Conservation (phyloP, 2,113 vertebrate species). For the Calyptommatus sinebrachiatus region DNA sequence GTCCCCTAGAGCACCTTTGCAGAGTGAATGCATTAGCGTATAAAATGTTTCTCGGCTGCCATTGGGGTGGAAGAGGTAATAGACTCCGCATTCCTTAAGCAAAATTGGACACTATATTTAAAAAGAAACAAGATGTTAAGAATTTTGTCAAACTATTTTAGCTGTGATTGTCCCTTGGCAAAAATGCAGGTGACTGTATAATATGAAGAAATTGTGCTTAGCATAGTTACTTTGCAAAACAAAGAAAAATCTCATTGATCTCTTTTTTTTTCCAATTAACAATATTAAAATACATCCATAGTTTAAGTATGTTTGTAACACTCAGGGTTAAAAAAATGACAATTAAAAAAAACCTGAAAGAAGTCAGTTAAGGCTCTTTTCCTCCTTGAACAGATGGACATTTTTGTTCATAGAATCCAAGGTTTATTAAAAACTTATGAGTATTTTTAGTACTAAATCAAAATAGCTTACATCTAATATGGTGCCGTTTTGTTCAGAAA, state of each 20-base stretch:
- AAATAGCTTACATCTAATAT: conserved; percentile 40
- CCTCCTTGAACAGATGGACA: not conserved
- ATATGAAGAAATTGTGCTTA: conserved; percentile 39
- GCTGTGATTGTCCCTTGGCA: conserved; percentile 52
- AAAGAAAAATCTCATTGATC: not conserved
- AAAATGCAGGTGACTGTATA: conserved; percentile 33
- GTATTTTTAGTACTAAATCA: conserved; percentile 18
- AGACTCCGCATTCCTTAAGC: conserved; percentile 58
- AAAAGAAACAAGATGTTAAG: conserved; percentile 59
- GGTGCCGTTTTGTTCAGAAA: conserved; percentile 32
- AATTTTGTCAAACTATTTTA: conserved; percentile 55
- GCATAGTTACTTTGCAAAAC: conserved; percentile 34
- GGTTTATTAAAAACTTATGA: not conserved
- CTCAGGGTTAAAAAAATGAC: conserved; percentile 13
- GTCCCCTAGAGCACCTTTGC: conserved; percentile 57
- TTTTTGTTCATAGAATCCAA: not conserved
- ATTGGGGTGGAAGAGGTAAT: conserved; percentile 46
- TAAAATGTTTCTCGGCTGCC: conserved; percentile 56
- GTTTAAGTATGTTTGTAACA: conserved; percentile 31
- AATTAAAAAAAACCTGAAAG: conserved; percentile 36
- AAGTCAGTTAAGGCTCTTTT: conserved; percentile 1
- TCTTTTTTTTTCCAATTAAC: not conserved
- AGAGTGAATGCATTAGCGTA: conserved; percentile 53
- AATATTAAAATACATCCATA: not conserved
- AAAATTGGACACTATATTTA: conserved; percentile 43